These are phyloP conservation scores for Eurystomus glaucurus DNA, from an alignment of 2,797 vertebrate species.

Conservation along the genomic window DNA sequence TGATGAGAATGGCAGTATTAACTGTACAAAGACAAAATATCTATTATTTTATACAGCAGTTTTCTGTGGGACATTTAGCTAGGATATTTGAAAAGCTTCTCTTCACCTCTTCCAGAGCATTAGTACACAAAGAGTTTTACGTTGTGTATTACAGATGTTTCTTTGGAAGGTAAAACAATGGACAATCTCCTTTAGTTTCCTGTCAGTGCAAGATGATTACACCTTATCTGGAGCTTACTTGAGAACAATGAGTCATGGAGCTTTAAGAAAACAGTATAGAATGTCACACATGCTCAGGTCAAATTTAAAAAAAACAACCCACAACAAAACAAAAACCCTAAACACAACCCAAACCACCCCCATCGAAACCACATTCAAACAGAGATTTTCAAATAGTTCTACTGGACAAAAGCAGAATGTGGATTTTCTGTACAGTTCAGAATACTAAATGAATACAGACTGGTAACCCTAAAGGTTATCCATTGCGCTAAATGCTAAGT, in stretches of 20 bases:
- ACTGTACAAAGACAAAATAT: neutral
- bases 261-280: neutral
- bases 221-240: neutral
- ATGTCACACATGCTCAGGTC: neutral
- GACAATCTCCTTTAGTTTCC: neutral
- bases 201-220: neutral
- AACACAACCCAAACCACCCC: neutral
- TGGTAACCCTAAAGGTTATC: neutral
- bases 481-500: neutral
- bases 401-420: neutral
- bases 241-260: neutral
- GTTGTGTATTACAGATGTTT: neutral
- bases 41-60: neutral
- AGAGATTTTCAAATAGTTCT: neutral
- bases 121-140: neutral
- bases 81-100: neutral
- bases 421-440: neutral
- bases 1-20: neutral
- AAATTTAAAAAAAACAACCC: neutral
- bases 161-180: neutral
- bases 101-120: neutral
- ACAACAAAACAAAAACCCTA: neutral
- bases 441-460: neutral
- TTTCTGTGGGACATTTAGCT: neutral
- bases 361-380: neutral